These are phyloP conservation scores for Adrianichthys oophorus DNA, from an alignment of 2,797 vertebrate species.

Conservation along the genomic window DNA sequence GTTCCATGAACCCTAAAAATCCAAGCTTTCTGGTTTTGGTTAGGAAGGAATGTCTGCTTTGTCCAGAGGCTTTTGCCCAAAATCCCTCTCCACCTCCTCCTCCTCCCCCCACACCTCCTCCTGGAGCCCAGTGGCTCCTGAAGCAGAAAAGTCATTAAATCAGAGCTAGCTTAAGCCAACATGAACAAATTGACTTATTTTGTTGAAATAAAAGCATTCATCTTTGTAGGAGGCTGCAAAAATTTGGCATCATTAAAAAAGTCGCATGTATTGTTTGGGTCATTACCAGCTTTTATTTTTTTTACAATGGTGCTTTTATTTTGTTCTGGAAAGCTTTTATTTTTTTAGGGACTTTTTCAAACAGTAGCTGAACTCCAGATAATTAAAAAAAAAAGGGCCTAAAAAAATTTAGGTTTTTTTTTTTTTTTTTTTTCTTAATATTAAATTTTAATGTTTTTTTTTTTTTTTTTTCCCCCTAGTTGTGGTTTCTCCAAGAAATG, in stretches of 20 bases:
- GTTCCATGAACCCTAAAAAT: constrained; percentile 67
- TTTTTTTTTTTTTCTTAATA: too few relatives aligned
- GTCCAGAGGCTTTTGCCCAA: constrained; percentile 54
- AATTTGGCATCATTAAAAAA: constrained; percentile 1
- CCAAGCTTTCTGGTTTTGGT: constrained; percentile 68
- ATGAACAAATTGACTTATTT: constrained; percentile 60
- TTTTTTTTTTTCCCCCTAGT: too few relatives aligned
- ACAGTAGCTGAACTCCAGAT: too few relatives aligned
- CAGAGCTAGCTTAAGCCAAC: constrained; percentile 37
- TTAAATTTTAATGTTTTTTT: too few relatives aligned
- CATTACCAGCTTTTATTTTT: background rate
- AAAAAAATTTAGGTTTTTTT: too few relatives aligned
- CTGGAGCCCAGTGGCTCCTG: constrained; percentile 45
- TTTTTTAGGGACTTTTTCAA: too few relatives aligned
- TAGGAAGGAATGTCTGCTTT: constrained; percentile 71
- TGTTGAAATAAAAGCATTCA: constrained; percentile 3
- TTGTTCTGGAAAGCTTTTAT: background rate
- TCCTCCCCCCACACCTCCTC: constrained; percentile 23
- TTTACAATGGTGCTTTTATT: background rate
- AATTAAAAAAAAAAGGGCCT: too few relatives aligned
- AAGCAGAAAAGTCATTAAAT: constrained; percentile 59
- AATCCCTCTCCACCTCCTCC: constrained; percentile 18
- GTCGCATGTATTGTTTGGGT: background rate
- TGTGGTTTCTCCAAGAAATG: too few relatives aligned
- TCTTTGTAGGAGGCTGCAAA: constrained; percentile 17